Conservation (phyloP, 1,140 invertebrate genomes). For the Aphaenogaster rudis region DNA sequence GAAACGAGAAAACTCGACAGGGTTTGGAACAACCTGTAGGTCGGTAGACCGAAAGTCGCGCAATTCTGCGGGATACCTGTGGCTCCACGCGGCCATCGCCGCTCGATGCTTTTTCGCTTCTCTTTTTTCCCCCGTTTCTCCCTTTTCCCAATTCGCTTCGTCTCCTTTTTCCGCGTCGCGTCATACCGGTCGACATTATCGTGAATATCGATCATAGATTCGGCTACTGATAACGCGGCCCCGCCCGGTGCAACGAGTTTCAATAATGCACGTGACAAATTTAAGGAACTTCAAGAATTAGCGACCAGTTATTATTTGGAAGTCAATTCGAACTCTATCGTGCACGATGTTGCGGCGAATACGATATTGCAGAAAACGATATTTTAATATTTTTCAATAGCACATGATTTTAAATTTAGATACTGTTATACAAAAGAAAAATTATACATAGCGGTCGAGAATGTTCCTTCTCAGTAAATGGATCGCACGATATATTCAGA, state of each 20-base stretch:
- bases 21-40: conserved; percentile 69
- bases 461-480: not conserved
- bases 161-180: conserved; percentile 50
- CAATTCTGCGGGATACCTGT: conserved; percentile 71
- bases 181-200: conserved; percentile 72
- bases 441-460: not conserved
- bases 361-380: not conserved
- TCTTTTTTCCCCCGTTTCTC: conserved; percentile 13
- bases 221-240: conserved; percentile 64
- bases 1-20: conserved; percentile 22
- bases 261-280: conserved; percentile 16
- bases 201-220: conserved; percentile 72
- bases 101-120: conserved; percentile 67
- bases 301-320: not conserved
- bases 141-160: conserved; percentile 19
- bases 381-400: not conserved
- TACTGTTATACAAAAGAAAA: not conserved
- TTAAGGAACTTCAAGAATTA: conserved; percentile 4
- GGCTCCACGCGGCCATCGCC: conserved; percentile 73
- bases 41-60: conserved; percentile 63
- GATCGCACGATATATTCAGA: not conserved
- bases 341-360: not conserved
- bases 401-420: not conserved
- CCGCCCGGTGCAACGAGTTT: not conserved
- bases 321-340: not conserved